Conservation (phyloP, 2,888 invertebrate genomes). For the Nephrocerus scutellatus region DNA sequence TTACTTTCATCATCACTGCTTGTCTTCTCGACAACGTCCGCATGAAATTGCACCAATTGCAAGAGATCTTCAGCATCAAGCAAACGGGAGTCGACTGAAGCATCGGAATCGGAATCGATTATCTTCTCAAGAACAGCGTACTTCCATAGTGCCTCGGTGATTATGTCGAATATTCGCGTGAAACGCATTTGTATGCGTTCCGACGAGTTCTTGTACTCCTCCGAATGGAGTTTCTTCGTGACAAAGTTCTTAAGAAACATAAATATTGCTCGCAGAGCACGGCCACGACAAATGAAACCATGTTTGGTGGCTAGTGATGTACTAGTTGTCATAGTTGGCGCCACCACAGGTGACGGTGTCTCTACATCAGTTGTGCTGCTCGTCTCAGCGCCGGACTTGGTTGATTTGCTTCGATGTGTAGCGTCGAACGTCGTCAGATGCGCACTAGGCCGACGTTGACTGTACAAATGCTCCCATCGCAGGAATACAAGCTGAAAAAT, state of each 20-base stretch:
- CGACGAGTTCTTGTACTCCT: constrained; percentile 36
- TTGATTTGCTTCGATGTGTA: constrained; percentile 10
- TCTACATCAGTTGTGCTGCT: constrained; percentile 20
- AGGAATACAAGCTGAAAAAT: constrained; percentile 40
- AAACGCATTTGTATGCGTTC: constrained; percentile 34
- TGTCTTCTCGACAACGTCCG: constrained; percentile 31
- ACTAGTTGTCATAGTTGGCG: constrained; percentile 7
- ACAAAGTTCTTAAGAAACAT: constrained; percentile 37
- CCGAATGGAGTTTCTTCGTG: constrained; percentile 39
- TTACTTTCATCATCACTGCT: constrained; percentile 44
- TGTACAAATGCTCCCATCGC: constrained; percentile 42
- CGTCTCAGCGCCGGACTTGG: constrained; percentile 10
- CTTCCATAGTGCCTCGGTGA: constrained; percentile 42
- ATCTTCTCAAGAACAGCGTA: constrained; percentile 39
- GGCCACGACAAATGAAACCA: constrained; percentile 38
- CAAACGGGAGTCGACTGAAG: constrained; percentile 18
- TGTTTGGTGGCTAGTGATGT: constrained; percentile 11
- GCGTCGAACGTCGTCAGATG: constrained; percentile 5
- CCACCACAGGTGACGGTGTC: constrained; percentile 11
- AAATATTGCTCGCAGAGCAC: constrained; percentile 32
- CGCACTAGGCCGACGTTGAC: background rate
- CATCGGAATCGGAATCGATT: constrained; percentile 26
- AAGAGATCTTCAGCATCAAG: constrained; percentile 38
- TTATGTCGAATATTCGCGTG: constrained; percentile 34
- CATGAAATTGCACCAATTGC: constrained; percentile 37